These are phyloP conservation scores for Asarcornis scutulata DNA, from an alignment of 2,113 vertebrate species.

Conservation along the genomic window DNA sequence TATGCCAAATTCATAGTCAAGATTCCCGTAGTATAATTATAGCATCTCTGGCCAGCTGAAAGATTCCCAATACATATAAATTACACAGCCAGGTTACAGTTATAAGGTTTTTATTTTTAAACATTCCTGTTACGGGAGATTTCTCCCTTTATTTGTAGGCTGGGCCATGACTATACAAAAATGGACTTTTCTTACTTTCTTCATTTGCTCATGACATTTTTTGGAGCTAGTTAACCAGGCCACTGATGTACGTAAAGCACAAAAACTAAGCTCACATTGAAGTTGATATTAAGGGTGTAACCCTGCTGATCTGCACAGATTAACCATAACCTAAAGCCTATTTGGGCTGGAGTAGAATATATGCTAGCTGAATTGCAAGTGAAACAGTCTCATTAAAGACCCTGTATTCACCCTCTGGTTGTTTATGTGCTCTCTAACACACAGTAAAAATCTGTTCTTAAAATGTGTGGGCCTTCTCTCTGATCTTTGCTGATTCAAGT, in stretches of 20 bases:
- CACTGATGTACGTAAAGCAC: neutral
- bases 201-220: neutral
- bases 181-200: neutral
- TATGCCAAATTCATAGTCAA: conserved; percentile 45
- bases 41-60: conserved; percentile 36
- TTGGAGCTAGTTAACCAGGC: neutral
- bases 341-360: neutral
- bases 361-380: neutral
- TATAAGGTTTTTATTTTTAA: neutral
- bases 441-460: neutral
- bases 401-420: neutral
- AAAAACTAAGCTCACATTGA: neutral
- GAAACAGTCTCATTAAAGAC: neutral
- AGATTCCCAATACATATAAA: conserved; percentile 42
- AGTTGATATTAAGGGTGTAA: neutral
- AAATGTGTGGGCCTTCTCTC: accelerated
- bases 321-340: neutral
- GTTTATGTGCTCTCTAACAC: neutral
- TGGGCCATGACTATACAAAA: neutral
- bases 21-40: conserved; percentile 44
- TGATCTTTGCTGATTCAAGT: neutral
- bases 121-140: neutral
- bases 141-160: neutral
- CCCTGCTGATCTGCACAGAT: neutral
- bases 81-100: neutral